Conservation (phyloP, 2,888 invertebrate genomes). For the Drosophila siamana region DNA sequence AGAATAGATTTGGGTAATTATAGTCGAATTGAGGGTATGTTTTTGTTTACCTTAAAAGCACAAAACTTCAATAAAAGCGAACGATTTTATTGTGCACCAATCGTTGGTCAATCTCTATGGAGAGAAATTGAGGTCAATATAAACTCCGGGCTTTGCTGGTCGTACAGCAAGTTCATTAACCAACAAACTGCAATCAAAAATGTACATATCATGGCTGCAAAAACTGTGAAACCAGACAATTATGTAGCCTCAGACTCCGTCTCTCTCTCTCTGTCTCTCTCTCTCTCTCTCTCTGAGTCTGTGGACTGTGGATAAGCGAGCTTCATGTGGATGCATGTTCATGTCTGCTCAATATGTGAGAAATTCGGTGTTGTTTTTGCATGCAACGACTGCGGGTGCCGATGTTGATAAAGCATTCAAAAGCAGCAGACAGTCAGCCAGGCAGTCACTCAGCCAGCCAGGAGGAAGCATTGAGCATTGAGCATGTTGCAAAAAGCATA, state of each 20-base stretch:
- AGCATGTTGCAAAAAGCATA: constrained; percentile 39
- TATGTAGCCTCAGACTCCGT: constrained; percentile 35
- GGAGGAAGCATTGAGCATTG: constrained; percentile 4
- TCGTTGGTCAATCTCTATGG: constrained; percentile 6
- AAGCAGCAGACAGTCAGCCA: constrained; percentile 42
- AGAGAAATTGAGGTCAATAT: constrained; percentile 37
- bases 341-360: constrained; percentile 54
- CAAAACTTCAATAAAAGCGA: too few species aligned
- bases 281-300: too few species aligned
- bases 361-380: constrained; percentile 54
- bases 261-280: too few species aligned
- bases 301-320: too few species aligned
- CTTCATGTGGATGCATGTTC: too few species aligned
- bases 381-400: constrained; percentile 67
- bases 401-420: constrained; percentile 70
- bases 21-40: not conserved
- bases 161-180: constrained; percentile 73
- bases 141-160: too few species aligned
- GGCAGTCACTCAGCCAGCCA: constrained; percentile 24
- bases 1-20: not conserved
- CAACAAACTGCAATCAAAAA: constrained; percentile 63
- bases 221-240: constrained; percentile 55
- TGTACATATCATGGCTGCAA: constrained; percentile 45
- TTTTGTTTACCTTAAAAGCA: too few species aligned
- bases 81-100: not conserved